Evolutionary conservation across 1,140 invertebrate genomes (phyloP).

Genomic region (Formica selysi): DNA sequence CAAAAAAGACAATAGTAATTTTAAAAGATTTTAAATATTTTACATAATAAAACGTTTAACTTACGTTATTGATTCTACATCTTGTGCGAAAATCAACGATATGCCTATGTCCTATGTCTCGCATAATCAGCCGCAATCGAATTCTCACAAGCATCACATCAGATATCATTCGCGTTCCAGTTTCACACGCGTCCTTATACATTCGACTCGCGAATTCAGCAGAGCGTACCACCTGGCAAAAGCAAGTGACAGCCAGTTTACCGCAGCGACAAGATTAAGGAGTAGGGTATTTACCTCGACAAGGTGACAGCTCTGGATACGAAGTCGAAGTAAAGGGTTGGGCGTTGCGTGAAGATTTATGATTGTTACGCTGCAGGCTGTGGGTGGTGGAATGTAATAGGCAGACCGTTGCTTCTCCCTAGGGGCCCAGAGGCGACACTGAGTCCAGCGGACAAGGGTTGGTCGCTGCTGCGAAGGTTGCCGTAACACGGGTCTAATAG

Average conservation of each 20-base stretch:
- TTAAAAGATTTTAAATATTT: too few species aligned
- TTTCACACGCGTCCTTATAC: background rate
- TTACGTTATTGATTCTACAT: background rate
- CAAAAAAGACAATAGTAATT: background rate
- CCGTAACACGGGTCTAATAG: conserved; percentile 79
- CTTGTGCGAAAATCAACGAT: background rate
- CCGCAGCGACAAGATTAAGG: conserved; percentile 76
- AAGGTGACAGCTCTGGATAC: conserved; percentile 71
- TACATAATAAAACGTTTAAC: too few species aligned
- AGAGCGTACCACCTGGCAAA: conserved; percentile 53
- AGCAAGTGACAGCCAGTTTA: conserved; percentile 68
- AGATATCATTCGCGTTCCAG: conserved; percentile 31
- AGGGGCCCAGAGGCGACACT: conserved; percentile 70
- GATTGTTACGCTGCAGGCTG: conserved; percentile 70
- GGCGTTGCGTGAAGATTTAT: conserved; percentile 74
- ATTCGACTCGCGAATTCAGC: conserved; percentile 49
- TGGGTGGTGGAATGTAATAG: conserved; percentile 74
- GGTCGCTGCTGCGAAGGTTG: conserved; percentile 69
- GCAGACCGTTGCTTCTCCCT: conserved; percentile 64
- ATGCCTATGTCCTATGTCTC: background rate
- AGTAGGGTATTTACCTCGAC: conserved; percentile 76
- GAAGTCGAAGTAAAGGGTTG: conserved; percentile 71
- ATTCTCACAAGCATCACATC: conserved; percentile 46
- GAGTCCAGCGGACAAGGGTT: conserved; percentile 66
- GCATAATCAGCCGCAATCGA: background rate